Conservation (phyloP, 2,888 invertebrate genomes). For the Platycheirus rosarum region DNA sequence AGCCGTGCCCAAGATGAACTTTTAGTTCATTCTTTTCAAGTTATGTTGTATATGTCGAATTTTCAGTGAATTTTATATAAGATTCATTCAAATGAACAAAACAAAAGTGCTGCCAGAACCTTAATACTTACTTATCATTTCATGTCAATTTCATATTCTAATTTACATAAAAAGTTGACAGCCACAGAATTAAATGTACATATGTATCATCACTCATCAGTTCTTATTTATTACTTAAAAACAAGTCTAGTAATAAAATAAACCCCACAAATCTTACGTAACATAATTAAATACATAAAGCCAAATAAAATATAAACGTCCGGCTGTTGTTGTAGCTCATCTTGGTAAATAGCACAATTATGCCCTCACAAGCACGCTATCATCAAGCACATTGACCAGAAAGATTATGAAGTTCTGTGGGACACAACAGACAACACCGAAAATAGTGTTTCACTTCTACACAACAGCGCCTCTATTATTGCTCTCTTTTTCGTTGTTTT, state of each 20-base stretch:
- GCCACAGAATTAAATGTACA: too few relatives aligned
- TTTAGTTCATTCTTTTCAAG: too few relatives aligned
- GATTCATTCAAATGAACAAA: too few relatives aligned
- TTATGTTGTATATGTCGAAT: too few relatives aligned
- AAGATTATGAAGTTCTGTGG: slow-evolving; percentile 45
- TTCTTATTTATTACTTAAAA: too few relatives aligned
- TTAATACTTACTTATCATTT: too few relatives aligned
- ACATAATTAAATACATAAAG: slow-evolving; percentile 33
- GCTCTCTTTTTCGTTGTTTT: not conserved
- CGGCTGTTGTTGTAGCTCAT: slow-evolving; percentile 10
- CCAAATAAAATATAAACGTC: slow-evolving; percentile 15
- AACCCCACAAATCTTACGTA: slow-evolving; percentile 25
- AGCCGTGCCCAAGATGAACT: too few relatives aligned
- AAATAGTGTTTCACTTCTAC: not conserved
- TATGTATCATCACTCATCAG: too few relatives aligned
- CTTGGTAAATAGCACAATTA: slow-evolving; percentile 22
- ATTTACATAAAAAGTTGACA: too few relatives aligned
- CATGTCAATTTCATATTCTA: too few relatives aligned
- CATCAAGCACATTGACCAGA: slow-evolving; percentile 7
- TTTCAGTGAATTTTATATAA: too few relatives aligned
- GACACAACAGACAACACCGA: slow-evolving; percentile 34
- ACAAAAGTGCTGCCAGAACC: too few relatives aligned
- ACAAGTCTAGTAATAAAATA: slow-evolving; percentile 5
- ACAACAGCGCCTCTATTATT: not conserved
- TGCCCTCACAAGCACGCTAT: slow-evolving; percentile 28